Percentiles rank a stretch among this genome's conserved stretches.
Evolutionary conservation across 2,888 invertebrate species (phyloP).

Genomic region (Zaprionus bogoriensis): DNA sequence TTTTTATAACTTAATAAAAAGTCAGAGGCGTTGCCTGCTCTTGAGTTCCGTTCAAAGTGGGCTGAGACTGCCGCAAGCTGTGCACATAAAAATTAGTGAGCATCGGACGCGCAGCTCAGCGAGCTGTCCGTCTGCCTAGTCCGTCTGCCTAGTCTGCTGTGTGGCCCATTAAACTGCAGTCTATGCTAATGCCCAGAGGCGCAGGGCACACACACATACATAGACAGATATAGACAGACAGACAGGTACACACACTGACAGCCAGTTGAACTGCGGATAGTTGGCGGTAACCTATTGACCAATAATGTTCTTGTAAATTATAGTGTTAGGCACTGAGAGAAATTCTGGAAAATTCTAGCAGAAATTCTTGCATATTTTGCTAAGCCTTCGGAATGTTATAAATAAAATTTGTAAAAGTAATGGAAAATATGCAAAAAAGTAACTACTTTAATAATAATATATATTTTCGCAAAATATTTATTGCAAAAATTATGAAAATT

Average conservation of each 20-base stretch:
- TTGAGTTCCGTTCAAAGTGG: conserved; percentile 72
- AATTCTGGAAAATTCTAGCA: too few species aligned
- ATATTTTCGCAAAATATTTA: too few species aligned
- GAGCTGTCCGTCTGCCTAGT: conserved; percentile 17
- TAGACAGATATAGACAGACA: conserved; percentile 9
- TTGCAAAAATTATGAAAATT: too few species aligned
- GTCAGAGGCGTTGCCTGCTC: conserved; percentile 47
- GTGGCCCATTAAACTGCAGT: conserved; percentile 60
- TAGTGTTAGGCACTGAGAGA: conserved; percentile 21
- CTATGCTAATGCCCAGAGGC: conserved; percentile 50
- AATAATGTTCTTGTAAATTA: conserved; percentile 47
- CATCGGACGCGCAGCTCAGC: conserved; percentile 11
- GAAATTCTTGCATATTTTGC: too few species aligned
- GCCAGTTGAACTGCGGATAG: conserved; percentile 4
- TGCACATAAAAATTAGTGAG: conserved; percentile 66
- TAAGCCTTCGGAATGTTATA: too few species aligned
- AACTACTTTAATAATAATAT: too few species aligned
- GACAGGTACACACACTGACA: not conserved
- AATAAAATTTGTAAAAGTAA: too few species aligned
- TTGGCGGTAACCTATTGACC: conserved; percentile 54
- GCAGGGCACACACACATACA: conserved; percentile 11
- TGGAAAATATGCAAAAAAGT: too few species aligned
- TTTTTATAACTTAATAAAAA: conserved; percentile 75
- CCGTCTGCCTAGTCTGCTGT: conserved; percentile 34
- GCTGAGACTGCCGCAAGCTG: conserved; percentile 49